Conservation (phyloP, 2,888 invertebrate genomes). For the Platycnemis pennipes region DNA sequence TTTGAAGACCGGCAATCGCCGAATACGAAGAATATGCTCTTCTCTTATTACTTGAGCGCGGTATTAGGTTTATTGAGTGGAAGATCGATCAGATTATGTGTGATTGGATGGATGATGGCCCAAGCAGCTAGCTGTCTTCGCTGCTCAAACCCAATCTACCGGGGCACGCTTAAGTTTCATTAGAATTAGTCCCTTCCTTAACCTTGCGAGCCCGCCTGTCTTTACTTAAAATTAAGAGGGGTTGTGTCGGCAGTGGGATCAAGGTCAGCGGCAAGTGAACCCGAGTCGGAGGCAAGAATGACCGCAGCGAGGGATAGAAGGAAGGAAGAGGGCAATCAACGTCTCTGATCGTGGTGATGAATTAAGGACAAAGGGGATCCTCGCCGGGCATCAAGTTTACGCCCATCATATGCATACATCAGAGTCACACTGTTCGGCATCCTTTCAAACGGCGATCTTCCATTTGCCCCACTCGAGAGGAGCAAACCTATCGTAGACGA, state of each 20-base stretch:
- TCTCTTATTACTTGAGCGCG: too few species aligned
- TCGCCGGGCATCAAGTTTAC: neutral
- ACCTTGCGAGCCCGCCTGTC: neutral
- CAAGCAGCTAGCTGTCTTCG: too few species aligned
- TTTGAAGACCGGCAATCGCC: too few species aligned
- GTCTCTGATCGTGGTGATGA: neutral
- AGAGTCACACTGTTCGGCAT: neutral
- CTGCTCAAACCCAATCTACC: too few species aligned
- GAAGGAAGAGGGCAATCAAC: slow-evolving; percentile 20
- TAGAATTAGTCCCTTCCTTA: neutral
- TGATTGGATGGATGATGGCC: too few species aligned
- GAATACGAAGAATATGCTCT: too few species aligned
- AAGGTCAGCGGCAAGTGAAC: neutral
- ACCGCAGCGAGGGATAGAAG: neutral
- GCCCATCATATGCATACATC: neutral
- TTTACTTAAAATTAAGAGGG: neutral
- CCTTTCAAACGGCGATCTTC: neutral
- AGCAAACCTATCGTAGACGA: too few species aligned
- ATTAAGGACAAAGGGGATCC: neutral
- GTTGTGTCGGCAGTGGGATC: neutral
- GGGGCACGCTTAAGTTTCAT: neutral
- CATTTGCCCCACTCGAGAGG: too few species aligned
- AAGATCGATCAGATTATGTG: too few species aligned
- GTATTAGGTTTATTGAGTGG: too few species aligned
- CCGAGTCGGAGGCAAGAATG: neutral